Base-by-base conservation (phyloP, 2,113 vertebrate species). In the Gambusia holbrooki region DNA sequence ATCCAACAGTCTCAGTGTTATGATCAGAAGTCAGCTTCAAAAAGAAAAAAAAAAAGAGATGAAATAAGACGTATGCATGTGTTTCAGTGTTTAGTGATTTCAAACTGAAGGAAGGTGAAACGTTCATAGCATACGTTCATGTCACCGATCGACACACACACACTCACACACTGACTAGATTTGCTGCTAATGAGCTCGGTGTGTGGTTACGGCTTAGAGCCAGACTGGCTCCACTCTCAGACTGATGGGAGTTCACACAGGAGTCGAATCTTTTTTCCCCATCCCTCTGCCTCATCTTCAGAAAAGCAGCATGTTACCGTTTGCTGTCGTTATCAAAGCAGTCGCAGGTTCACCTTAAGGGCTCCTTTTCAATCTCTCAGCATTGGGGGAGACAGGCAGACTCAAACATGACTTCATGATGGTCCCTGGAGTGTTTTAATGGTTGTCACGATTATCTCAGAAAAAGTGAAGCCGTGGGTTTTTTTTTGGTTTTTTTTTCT, bases 181-280 rank as follows among this genome's bases (percentile, higher is more conserved):
- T 51, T 86, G 81, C 72, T 87, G 87, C 84, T 91, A 91, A 93
- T 92, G 90, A 91, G 90, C 77, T 78, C 81, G 82, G 89, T 90
- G 90, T 90, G 87, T 15, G 75, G 87, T 89, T 91, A 90, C 81
- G 62, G 68, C 37, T 15, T 74, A 76, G 74, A 86, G 86, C 82
- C 88, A 92, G 89, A 88, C 84, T 12, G 80, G 77, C 88, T 90
- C 82, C 83, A 51, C 37, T 27, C 78, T 73, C 84, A 85, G 71
- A 90, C 90, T 82, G 62, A 82, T 71, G 90, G 87, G 89, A 92
- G 92, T 93, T 92, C 91, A 92, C 62, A 84, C 69, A 81, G 85
- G 84, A 90, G 89, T 92, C 88, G 87, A 80, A 28, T 32, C 87
- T 88, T 83, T 82, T 82, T 85, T 81, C 84, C 82, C 67, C 27